phyloP scores from a whole-genome alignment of 2,113 vertebrate genomes.

The Oreochromis tanganicae region DNA sequence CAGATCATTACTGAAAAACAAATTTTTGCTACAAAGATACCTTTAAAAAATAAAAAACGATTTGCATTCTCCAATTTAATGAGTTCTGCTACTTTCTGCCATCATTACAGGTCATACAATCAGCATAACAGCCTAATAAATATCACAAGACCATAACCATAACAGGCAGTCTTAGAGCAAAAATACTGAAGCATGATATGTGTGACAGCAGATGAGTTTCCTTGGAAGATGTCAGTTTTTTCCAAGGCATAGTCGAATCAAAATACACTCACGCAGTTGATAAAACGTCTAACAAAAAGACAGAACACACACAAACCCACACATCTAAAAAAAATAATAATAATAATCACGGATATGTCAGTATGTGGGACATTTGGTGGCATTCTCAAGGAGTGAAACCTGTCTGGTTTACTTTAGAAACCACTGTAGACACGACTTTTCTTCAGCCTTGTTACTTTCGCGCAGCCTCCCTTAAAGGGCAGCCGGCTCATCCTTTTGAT shows the following conservation, averaged over 20 bases:
- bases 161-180: background rate
- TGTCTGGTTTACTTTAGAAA: constrained; percentile 28
- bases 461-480: constrained; percentile 58
- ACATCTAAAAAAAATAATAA: background rate
- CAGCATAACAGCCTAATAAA: constrained; percentile 10
- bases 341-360: background rate
- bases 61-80: constrained; percentile 19
- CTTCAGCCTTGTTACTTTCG: constrained; percentile 20
- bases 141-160: background rate
- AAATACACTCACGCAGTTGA: background rate
- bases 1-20: background rate
- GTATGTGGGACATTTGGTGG: background rate
- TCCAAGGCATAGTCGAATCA: background rate
- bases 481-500: constrained; percentile 60
- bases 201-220: background rate
- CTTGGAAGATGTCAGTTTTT: constrained; percentile 13
- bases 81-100: background rate
- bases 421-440: constrained; percentile 19
- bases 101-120: constrained; percentile 6
- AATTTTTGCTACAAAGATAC: background rate
- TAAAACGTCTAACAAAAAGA: constrained; percentile 1
- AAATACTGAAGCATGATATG: background rate
- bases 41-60: background rate
- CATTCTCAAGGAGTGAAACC: constrained; percentile 26
- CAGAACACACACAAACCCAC: background rate